Evolutionary conservation across 2,888 invertebrate genomes (phyloP), one percentile per base, ranked within the genome.

Genomic region (Himalopsyche anomala): DNA sequence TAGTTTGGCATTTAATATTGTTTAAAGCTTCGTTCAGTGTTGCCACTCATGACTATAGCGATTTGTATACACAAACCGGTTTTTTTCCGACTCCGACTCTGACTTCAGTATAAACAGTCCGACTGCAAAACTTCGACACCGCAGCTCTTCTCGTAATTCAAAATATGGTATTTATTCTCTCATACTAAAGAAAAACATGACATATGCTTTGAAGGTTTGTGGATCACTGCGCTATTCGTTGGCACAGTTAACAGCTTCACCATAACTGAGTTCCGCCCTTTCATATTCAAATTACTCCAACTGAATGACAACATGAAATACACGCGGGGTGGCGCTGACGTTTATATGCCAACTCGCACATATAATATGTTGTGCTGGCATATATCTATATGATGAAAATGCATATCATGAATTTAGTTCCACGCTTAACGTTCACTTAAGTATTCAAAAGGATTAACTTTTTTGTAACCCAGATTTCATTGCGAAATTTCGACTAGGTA

Each of bases 281-380:
- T 62, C 62, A 62, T 62, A 62, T 62, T 62, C 62, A 62, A 62
- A 62, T 62, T 62, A 62, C 62, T 62, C 28, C 62, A 62, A 62
- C 19, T 62, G 62, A 28, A 19, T 62, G 62, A 62, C 62, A 51
- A 51, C 15, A 62, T 62, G 62, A 62, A 62, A 62, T 62, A 62
- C 62, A 62, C 62, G 6, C 19, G 62, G 4, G 62, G 11, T 28
- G n/a, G 19, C 62, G n/a, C 28, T 62, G 62, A 19, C 28, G 19
- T 62, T 62, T 28, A 62, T 62, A 62, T 62, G 62, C 4, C 62
- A 62, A 62, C 62, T 28, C 62, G 8, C 9, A 28, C 28, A 5
- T 11, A 15, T 28, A 1, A 28, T 19, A 19, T 28, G 62, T 15
- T 4, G 19, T 62, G 4, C 62, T 51, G 45, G 9, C 45, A 51